Conservation (phyloP, 2,113 vertebrate species). For the Xerus inauris region DNA sequence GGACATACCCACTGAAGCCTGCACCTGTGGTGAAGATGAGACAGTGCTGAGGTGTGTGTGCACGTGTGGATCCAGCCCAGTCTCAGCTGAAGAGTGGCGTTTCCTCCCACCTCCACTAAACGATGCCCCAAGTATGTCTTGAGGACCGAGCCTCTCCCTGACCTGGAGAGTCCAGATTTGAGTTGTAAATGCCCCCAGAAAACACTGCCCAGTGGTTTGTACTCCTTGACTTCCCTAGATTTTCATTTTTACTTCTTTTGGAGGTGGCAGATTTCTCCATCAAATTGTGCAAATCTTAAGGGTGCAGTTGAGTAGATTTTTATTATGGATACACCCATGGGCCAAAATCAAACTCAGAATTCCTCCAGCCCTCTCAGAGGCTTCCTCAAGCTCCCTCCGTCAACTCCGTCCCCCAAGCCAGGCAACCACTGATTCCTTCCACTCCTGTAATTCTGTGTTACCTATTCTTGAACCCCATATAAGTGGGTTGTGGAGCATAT, state of each 20-base stretch:
- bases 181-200: background rate
- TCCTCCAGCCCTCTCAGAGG: background rate
- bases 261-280: background rate
- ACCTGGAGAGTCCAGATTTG: background rate
- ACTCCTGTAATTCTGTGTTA: background rate
- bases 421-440: background rate
- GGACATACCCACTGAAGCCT: too few species aligned
- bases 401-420: too few species aligned
- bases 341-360: background rate
- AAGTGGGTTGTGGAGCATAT: fast-evolving
- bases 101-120: background rate
- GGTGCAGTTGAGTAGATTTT: background rate
- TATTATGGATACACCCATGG: background rate
- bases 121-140: background rate
- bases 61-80: background rate
- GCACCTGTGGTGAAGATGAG: background rate
- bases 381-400: background rate
- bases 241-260: background rate
- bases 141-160: background rate
- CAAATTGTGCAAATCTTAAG: background rate
- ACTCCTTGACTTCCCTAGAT: background rate
- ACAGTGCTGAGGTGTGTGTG: background rate
- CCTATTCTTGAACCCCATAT: background rate
- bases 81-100: background rate
- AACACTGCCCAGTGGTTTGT: background rate